These are phyloP conservation scores for Deroplatys truncata DNA, from an alignment of 2,888 invertebrate species.

Conservation along the genomic window DNA sequence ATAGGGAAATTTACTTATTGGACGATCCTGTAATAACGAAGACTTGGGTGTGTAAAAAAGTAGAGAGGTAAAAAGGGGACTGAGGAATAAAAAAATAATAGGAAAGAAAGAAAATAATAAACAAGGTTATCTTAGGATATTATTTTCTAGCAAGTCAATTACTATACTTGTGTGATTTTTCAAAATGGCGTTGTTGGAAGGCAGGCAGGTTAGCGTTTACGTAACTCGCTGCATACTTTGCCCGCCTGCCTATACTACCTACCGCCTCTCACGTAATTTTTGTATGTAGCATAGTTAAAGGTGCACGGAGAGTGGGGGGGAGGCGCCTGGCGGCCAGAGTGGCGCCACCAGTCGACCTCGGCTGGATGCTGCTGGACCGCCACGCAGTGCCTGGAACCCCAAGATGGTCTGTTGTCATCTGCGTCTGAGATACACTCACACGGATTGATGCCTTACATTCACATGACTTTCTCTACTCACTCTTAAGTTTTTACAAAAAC, in stretches of 20 bases:
- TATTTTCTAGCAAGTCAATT: too few species aligned
- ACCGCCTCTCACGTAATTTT: background rate
- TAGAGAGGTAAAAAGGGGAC: too few species aligned
- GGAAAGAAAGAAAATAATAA: too few species aligned
- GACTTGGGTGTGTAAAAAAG: too few species aligned
- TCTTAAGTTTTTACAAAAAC: too few species aligned
- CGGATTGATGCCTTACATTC: too few species aligned
- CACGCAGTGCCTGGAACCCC: background rate
- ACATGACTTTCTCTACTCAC: too few species aligned
- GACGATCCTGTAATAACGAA: too few species aligned
- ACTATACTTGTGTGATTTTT: background rate
- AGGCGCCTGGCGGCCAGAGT: background rate
- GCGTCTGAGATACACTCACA: too few species aligned
- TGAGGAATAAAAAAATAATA: too few species aligned
- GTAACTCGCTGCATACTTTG: background rate
- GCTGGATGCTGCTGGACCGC: background rate
- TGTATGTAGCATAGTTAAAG: background rate
- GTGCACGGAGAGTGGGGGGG: background rate
- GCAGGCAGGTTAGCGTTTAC: background rate
- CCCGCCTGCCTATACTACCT: background rate
- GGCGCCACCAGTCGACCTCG: constrained; percentile 4
- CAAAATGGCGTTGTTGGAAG: background rate
- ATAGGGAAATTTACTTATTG: too few species aligned
- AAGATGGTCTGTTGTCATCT: background rate
- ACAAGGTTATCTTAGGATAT: too few species aligned